These are phyloP conservation scores for Pogonomyrmex barbatus DNA, from an alignment of 1,140 invertebrate genomes.

Conservation along the genomic window DNA sequence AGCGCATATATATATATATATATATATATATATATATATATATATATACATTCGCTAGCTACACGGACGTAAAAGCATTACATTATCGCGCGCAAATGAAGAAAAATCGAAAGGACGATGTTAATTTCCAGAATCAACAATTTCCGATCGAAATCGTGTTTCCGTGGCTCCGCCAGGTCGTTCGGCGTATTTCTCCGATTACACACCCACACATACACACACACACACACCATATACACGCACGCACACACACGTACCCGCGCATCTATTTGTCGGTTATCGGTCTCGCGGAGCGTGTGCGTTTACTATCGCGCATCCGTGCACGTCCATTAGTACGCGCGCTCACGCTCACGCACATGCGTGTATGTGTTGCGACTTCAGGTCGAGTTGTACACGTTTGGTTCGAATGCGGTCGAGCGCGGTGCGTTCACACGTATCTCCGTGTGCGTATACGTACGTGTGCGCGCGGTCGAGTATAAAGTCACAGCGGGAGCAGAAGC, in stretches of 20 bases:
- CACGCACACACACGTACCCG: neutral
- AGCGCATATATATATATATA: neutral
- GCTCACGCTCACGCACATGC: conserved; percentile 15
- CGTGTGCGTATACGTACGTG: neutral
- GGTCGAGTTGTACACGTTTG: conserved; percentile 7
- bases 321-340: conserved; percentile 48
- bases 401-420: conserved; percentile 58
- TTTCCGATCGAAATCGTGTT: conserved; percentile 21
- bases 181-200: conserved; percentile 26
- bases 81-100: neutral
- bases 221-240: neutral
- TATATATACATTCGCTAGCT: neutral
- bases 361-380: too few species aligned
- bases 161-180: conserved; percentile 9
- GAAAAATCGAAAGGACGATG: conserved; percentile 12
- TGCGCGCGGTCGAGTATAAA: conserved; percentile 63
- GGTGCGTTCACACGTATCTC: conserved; percentile 1
- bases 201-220: neutral
- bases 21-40: too few species aligned
- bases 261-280: conserved; percentile 34
- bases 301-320: conserved; percentile 58
- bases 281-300: conserved; percentile 50
- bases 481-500: conserved; percentile 70
- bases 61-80: neutral
- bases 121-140: conserved; percentile 42